A percentile compares a stretch with the other conserved stretches of the same genome.
Conservation (phyloP, 2,113 vertebrate species). For the Progne subis region DNA sequence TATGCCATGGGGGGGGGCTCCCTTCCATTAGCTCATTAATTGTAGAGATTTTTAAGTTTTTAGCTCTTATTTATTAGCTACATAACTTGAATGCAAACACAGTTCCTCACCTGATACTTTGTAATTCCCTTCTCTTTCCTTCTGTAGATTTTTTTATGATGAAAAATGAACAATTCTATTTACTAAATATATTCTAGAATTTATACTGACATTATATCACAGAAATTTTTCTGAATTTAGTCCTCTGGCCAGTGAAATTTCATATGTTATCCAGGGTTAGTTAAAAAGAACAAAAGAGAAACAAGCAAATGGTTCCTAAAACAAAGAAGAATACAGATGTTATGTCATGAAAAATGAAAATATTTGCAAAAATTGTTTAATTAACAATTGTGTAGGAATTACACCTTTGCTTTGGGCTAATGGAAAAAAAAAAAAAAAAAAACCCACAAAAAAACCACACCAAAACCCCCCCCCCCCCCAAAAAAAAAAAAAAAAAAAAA, state of each 20-base stretch:
- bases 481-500: background rate
- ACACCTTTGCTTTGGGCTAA: background rate
- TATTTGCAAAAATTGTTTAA: background rate
- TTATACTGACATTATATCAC: background rate
- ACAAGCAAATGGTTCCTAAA: background rate
- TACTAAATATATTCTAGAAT: background rate
- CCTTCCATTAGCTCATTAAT: background rate
- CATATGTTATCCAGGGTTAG: background rate
- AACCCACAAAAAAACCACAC: too few relatives aligned
- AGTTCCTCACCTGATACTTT: background rate
- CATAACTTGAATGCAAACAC: background rate
- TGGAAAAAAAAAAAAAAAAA: background rate
- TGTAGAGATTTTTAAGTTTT: background rate
- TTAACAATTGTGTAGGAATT: background rate
- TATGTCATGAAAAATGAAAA: background rate
- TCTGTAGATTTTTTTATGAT: background rate
- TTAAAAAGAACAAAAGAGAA: background rate
- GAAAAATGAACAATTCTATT: background rate
- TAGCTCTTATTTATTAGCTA: background rate
- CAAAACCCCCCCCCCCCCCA: too few relatives aligned
- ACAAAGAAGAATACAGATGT: background rate
- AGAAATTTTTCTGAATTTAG: background rate
- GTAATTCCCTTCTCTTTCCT: background rate
- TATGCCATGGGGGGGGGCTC: fast-evolving
- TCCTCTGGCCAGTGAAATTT: background rate